These are phyloP conservation scores for Triplophysa bombifrons DNA, from an alignment of 2,797 vertebrate genomes.

Conservation along the genomic window DNA sequence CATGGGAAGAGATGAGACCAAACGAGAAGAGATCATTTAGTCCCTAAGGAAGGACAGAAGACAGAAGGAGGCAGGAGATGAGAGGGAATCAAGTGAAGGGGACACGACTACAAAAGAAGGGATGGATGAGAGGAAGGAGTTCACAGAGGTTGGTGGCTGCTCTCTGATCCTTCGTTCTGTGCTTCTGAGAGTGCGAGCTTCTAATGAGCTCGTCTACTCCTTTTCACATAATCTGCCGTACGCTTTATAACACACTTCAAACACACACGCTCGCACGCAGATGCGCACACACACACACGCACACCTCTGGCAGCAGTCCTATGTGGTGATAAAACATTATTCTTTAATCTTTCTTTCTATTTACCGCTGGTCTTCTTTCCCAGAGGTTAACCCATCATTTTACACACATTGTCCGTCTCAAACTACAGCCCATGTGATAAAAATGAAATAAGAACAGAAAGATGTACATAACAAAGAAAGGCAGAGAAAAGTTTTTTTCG, in stretches of 20 bases:
- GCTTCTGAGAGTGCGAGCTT: constrained; percentile 54
- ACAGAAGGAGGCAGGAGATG: constrained; percentile 9
- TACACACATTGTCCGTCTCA: constrained; percentile 47
- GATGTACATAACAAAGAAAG: constrained; percentile 13
- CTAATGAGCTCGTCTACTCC: constrained; percentile 75
- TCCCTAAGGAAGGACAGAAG: constrained; percentile 21
- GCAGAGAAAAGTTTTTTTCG: not conserved
- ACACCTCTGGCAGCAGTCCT: constrained; percentile 30
- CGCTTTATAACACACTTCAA: constrained; percentile 77
- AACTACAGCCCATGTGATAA: constrained; percentile 31
- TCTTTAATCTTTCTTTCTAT: constrained; percentile 48
- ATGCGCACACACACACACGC: constrained; percentile 1
- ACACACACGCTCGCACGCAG: constrained; percentile 44
- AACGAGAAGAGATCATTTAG: not conserved
- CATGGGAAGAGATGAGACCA: constrained; percentile 8
- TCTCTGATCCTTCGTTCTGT: constrained; percentile 38
- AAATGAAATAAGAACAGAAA: constrained; percentile 36
- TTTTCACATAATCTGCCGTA: constrained; percentile 76
- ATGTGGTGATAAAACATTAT: constrained; percentile 27
- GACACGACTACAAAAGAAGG: constrained; percentile 44
- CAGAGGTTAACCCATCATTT: constrained; percentile 51
- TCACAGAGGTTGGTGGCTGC: constrained; percentile 43
- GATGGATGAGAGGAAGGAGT: constrained; percentile 43
- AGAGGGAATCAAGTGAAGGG: constrained; percentile 37
- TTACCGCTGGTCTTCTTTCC: constrained; percentile 45